A percentile compares a stretch with the other conserved stretches of the same genome.
Conservation (phyloP, 2,888 invertebrate genomes). For the Myathropa florea region DNA sequence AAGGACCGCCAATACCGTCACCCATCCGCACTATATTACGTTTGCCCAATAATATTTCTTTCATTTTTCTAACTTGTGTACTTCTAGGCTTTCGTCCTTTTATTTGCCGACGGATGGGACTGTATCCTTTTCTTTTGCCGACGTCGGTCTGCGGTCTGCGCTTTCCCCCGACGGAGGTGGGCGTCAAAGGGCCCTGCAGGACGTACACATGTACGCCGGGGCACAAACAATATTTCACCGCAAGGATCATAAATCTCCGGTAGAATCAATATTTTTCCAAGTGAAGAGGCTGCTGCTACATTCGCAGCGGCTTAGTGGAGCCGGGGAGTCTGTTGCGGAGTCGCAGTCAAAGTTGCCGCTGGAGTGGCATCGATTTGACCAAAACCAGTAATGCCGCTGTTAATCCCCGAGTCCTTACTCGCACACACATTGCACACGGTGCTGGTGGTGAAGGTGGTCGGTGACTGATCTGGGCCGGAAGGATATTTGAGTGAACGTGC, state of each 20-base stretch:
- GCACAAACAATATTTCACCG: slow-evolving; percentile 67
- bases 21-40: slow-evolving; percentile 61
- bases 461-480: slow-evolving; percentile 36
- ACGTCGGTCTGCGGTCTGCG: slow-evolving; percentile 26
- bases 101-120: slow-evolving; percentile 37
- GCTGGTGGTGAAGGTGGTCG: background rate
- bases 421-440: slow-evolving; percentile 27
- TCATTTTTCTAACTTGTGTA: slow-evolving; percentile 69
- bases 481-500: slow-evolving; percentile 5
- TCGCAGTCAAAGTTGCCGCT: slow-evolving; percentile 14
- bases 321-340: slow-evolving; percentile 8
- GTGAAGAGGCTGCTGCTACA: slow-evolving; percentile 30
- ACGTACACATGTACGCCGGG: slow-evolving; percentile 40
- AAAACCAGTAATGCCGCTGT: slow-evolving; percentile 55
- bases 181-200: slow-evolving; percentile 10
- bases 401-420: slow-evolving; percentile 58
- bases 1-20: slow-evolving; percentile 3
- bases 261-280: slow-evolving; percentile 67
- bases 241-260: slow-evolving; percentile 68
- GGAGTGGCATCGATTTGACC: slow-evolving; percentile 49
- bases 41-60: slow-evolving; percentile 68
- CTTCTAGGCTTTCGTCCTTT: slow-evolving; percentile 56
- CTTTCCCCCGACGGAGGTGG: background rate
- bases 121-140: background rate
- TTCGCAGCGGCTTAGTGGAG: background rate